phyloP scores from a whole-genome alignment of 2,888 invertebrate genomes.

The Macroteleia sp. region DNA sequence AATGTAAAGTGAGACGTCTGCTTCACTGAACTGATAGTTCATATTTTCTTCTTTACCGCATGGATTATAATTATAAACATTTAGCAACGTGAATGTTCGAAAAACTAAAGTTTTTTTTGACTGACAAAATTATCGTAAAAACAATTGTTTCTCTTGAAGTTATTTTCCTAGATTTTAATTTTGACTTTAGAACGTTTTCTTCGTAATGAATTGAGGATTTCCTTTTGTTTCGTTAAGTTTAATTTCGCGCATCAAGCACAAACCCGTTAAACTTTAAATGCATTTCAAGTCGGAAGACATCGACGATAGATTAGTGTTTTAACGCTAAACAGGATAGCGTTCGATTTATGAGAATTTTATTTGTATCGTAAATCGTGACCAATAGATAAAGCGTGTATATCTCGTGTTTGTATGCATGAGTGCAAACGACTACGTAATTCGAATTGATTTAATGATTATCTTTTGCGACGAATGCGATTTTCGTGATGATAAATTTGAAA shows the following conservation, averaged over 20 bases:
- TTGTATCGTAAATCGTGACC: conserved; percentile 48
- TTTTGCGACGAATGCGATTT: too few relatives aligned
- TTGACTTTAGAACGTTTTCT: too few relatives aligned
- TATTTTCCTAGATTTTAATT: too few relatives aligned
- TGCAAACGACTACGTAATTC: conserved; percentile 44
- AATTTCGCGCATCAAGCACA: conserved; percentile 10
- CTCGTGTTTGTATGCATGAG: conserved; percentile 38
- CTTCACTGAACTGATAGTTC: too few relatives aligned
- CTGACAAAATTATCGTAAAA: too few relatives aligned
- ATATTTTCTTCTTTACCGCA: too few relatives aligned
- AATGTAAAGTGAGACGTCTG: too few relatives aligned
- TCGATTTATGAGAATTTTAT: conserved; percentile 47
- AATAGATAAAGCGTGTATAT: conserved; percentile 42
- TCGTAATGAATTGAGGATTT: too few relatives aligned
- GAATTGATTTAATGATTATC: conserved; percentile 39
- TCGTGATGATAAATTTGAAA: conserved; percentile 3
- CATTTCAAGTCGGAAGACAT: conserved; percentile 21
- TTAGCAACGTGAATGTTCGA: too few relatives aligned
- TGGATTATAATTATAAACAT: too few relatives aligned
- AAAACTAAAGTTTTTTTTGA: too few relatives aligned
- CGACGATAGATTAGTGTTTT: conserved; percentile 28
- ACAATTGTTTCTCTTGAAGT: too few relatives aligned
- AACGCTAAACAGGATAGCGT: conserved; percentile 33
- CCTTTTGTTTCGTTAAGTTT: background rate
- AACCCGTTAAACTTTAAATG: conserved; percentile 22